These are phyloP conservation scores for Cochlearius cochlearius DNA, from an alignment of 2,113 vertebrate genomes.

Conservation along the genomic window DNA sequence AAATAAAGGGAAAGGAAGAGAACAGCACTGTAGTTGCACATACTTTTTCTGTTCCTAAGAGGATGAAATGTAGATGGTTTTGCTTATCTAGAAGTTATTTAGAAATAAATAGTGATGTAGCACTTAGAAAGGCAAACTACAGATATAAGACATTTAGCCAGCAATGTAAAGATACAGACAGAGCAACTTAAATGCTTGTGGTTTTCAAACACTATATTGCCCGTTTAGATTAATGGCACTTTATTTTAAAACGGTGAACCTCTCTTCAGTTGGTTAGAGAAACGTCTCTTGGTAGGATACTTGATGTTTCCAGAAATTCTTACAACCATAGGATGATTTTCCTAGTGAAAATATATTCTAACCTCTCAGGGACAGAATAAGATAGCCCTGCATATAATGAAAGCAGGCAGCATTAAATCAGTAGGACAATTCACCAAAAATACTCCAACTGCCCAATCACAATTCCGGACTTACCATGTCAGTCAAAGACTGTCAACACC, in stretches of 20 bases:
- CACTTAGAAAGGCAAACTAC: neutral
- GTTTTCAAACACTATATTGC: neutral
- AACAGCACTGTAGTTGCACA: neutral
- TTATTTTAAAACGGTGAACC: neutral
- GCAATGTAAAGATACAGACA: neutral
- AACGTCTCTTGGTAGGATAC: neutral
- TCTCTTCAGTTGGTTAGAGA: neutral
- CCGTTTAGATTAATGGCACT: neutral
- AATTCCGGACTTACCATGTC: neutral
- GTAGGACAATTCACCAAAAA: neutral
- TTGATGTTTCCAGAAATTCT: neutral
- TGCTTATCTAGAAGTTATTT: neutral
- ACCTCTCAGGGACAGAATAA: neutral
- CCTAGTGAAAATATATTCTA: neutral
- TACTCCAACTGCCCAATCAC: neutral
- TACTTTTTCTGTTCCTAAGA: neutral
- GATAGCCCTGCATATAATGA: neutral
- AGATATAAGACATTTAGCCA: neutral
- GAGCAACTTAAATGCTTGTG: neutral
- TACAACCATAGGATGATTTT: neutral
- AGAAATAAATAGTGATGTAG: neutral
- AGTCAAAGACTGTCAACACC: neutral
- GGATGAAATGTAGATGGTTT: neutral
- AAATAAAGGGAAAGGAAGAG: neutral
- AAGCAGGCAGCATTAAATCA: neutral